These are phyloP conservation scores for Drosophila ezoana DNA, from an alignment of 2,888 invertebrate genomes.

Conservation along the genomic window DNA sequence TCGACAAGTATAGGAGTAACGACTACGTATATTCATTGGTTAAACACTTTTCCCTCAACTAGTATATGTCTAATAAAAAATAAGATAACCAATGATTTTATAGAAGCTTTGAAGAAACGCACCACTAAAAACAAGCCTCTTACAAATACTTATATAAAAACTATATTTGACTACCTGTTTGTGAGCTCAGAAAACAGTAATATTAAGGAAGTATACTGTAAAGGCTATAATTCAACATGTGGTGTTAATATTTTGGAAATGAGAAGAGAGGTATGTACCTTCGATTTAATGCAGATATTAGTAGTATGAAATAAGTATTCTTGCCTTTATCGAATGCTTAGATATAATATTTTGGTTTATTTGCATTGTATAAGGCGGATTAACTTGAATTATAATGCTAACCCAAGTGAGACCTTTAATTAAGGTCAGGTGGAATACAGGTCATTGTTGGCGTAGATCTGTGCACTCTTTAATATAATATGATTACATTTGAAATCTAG, in stretches of 20 bases:
- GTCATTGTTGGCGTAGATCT: too few relatives aligned
- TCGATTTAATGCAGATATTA: neutral
- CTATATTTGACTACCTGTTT: conserved; percentile 41
- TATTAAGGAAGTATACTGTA: conserved; percentile 35
- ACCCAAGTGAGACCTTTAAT: too few relatives aligned
- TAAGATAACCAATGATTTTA: conserved; percentile 50
- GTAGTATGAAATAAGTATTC: too few relatives aligned
- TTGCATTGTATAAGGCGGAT: neutral
- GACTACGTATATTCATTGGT: conserved; percentile 74
- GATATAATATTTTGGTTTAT: neutral
- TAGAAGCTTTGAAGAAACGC: conserved; percentile 40
- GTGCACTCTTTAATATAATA: too few relatives aligned
- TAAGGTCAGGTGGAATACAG: too few relatives aligned
- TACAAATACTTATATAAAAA: conserved; percentile 24
- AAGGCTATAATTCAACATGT: conserved; percentile 33
- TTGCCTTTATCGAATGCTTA: too few relatives aligned
- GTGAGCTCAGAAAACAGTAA: conserved; percentile 32
- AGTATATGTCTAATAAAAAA: conserved; percentile 65
- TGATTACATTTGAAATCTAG: too few relatives aligned
- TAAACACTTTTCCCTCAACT: conserved; percentile 75
- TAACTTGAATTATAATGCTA: too few relatives aligned
- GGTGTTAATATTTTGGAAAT: conserved; percentile 37
- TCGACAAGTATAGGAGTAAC: conserved; percentile 74
- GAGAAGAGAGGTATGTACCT: conserved; percentile 19
- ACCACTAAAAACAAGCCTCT: conserved; percentile 1